Percentiles rank a stretch among this genome's conserved stretches.
phyloP scores from a whole-genome alignment of 1,140 invertebrate species.

The Delia radicum region DNA sequence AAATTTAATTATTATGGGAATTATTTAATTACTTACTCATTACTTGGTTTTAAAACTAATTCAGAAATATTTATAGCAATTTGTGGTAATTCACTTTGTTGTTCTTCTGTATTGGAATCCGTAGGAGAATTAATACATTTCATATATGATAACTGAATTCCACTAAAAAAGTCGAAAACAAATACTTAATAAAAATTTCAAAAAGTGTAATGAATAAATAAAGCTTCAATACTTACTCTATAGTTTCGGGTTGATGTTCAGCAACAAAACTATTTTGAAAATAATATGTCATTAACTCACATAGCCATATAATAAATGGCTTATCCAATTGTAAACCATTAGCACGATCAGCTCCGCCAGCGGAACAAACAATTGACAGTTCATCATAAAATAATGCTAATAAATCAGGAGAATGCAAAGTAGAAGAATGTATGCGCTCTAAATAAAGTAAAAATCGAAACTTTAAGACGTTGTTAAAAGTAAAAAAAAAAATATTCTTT shows the following conservation, averaged over 20 bases:
- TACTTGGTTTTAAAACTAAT: constrained; percentile 56
- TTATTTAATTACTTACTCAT: constrained; percentile 45
- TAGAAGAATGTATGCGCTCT: constrained; percentile 49
- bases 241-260: constrained; percentile 37
- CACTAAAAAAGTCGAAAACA: constrained; percentile 37
- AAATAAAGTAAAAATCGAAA: constrained; percentile 18
- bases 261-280: constrained; percentile 64
- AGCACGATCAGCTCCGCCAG: constrained; percentile 36
- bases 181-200: background rate
- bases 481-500: background rate
- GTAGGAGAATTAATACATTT: constrained; percentile 56
- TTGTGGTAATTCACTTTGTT: constrained; percentile 57
- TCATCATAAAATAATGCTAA: constrained; percentile 74
- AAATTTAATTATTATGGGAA: constrained; percentile 46
- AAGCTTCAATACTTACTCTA: constrained; percentile 31
- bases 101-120: constrained; percentile 59
- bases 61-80: constrained; percentile 64
- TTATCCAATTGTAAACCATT: constrained; percentile 58
- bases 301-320: constrained; percentile 64
- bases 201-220: background rate
- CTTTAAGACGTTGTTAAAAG: too few species aligned
- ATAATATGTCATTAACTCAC: constrained; percentile 61
- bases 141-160: constrained; percentile 58
- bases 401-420: constrained; percentile 56
- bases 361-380: constrained; percentile 62